Base-by-base conservation (phyloP, 2,888 invertebrate species). In the Drosophila borborema region DNA sequence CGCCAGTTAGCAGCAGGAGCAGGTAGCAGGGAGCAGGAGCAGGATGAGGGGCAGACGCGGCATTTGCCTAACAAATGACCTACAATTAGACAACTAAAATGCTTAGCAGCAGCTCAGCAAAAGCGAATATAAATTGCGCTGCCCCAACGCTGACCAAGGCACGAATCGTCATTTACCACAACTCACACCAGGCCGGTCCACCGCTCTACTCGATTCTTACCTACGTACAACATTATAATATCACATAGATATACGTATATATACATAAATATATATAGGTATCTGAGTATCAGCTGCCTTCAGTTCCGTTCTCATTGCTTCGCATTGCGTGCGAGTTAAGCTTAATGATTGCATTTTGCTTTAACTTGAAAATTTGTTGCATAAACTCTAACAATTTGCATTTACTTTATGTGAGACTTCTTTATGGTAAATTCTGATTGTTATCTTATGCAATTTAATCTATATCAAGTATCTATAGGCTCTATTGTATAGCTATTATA, bases 51-150 rank as follows among this genome's bases (percentile, higher is more conserved):
- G 20, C 34, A 59, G 49, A 16, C 38, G 61, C 36, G 53, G 55
- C 71, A 70, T 46, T 73, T 73, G 71, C 64, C 78, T 75, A 87
- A 84, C 73, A 87, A 85, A 85, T 85, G 77, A 73, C 87, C 73
- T 46, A 74, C 85, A 85, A 85, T 85, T 85, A 85, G 89, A 74
- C 88, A 82, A 64, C 53, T 71, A 51, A 69, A 77, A 67, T 71
- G 64, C 77, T 75, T 66, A 53, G 59, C 54, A 67, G 55, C 72
- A 60, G 60, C 72, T 60, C 40, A 40, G 41, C 55, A 54, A 59
- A 73, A 43, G 60, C 45, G 51, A 53, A 73, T 73, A 64, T 61
- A 75, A 66, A 64, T 77, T 66, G 54, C 34, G 49, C 49, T 64
- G 66, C 28, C 54, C 51, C 64, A 43, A 18, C 31, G 43, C 55